Conservation (phyloP, 2,113 vertebrate species). For the Eira barbara region DNA sequence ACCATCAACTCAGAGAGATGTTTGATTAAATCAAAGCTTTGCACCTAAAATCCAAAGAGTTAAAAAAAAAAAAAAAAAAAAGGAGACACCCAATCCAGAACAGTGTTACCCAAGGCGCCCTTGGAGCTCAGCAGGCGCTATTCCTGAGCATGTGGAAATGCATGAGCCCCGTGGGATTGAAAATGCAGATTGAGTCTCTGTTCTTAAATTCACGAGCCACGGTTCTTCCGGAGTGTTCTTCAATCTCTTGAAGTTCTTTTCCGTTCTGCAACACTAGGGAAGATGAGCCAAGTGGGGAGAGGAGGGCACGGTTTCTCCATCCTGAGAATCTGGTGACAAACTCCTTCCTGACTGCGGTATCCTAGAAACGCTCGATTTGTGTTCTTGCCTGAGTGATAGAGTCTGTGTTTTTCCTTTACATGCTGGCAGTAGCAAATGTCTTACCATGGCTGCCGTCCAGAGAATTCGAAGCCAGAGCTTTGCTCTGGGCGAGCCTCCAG, state of each 20-base stretch:
- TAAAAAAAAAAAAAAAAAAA: not conserved
- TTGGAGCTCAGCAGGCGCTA: not conserved
- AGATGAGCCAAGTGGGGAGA: slow-evolving; percentile 36
- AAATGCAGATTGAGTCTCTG: not conserved
- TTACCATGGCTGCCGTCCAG: slow-evolving; percentile 73
- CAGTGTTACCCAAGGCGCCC: not conserved
- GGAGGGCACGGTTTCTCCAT: not conserved
- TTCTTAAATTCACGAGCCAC: not conserved
- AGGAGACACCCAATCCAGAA: rapidly evolving
- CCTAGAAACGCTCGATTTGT: slow-evolving; percentile 56
- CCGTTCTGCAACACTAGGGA: not conserved
- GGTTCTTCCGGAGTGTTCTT: not conserved
- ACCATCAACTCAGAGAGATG: not conserved
- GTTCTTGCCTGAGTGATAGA: slow-evolving; percentile 72
- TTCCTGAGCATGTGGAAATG: not conserved
- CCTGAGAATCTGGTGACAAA: slow-evolving; percentile 36
- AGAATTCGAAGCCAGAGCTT: slow-evolving; percentile 73
- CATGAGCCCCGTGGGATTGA: not conserved
- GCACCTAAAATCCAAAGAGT: not conserved
- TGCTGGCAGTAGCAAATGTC: slow-evolving; percentile 68
- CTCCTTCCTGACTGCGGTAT: slow-evolving; percentile 35
- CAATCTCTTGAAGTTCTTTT: not conserved
- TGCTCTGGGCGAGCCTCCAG: slow-evolving; percentile 77
- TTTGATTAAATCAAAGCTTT: not conserved
- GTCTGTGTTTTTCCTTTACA: slow-evolving; percentile 79